A percentile compares a stretch with the other conserved stretches of the same genome.
phyloP scores from a whole-genome alignment of 2,797 vertebrate species.

The Sardinella longiceps region DNA sequence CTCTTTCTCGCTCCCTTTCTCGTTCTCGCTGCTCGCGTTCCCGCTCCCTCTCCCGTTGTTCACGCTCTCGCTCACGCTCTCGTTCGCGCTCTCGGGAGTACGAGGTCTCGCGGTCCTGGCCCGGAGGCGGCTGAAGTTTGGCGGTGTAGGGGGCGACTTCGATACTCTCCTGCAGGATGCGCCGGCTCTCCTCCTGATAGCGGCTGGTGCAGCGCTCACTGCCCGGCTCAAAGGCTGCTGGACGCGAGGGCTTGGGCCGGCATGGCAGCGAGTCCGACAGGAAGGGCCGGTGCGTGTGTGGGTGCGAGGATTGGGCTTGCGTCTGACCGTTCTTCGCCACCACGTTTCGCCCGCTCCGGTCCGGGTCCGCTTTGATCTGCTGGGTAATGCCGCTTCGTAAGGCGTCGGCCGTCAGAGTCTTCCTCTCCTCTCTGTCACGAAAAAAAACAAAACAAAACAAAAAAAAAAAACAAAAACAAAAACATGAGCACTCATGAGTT shows the following conservation, averaged over 20 bases:
- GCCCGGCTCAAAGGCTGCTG: constrained; percentile 74
- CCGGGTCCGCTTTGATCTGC: constrained; percentile 84
- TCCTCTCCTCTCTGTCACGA: constrained; percentile 85
- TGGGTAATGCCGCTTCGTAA: constrained; percentile 77
- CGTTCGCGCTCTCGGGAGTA: constrained; percentile 77
- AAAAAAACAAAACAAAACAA: constrained; percentile 23
- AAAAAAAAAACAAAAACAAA: too few relatives aligned
- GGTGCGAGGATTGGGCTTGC: constrained; percentile 46
- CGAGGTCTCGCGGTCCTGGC: constrained; percentile 80
- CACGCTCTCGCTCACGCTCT: constrained; percentile 59
- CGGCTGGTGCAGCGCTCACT: constrained; percentile 33
- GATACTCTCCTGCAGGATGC: constrained; percentile 95
- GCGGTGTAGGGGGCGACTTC: constrained; percentile 93
- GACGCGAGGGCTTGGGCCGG: constrained; percentile 72
- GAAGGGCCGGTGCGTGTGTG: constrained; percentile 69
- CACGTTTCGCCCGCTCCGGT: constrained; percentile 59
- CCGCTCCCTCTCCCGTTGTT: constrained; percentile 28
- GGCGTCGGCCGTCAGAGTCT: constrained; percentile 79
- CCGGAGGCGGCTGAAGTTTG: constrained; percentile 79
- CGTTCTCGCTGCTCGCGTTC: constrained; percentile 36
- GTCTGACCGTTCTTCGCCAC: constrained; percentile 57
- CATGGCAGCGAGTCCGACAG: constrained; percentile 52
- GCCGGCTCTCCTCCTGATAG: constrained; percentile 92
- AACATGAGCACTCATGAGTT: background rate
- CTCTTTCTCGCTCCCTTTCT: constrained; percentile 49